Evolutionary conservation across 1,140 invertebrate species (phyloP).

Genomic region (Babylonia areolata): DNA sequence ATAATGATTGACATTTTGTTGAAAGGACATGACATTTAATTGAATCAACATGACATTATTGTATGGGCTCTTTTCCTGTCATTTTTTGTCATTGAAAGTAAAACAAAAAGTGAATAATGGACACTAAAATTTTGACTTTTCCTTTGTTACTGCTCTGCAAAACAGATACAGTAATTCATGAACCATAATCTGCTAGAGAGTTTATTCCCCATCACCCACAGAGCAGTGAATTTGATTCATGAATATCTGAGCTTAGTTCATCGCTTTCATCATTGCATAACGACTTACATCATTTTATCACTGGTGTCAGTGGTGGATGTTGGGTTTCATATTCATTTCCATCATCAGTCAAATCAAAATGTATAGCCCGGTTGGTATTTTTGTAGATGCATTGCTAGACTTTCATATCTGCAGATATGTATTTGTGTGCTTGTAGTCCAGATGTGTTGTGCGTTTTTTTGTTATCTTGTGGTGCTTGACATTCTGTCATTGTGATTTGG

Average conservation of each 20-base stretch:
- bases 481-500: not conserved
- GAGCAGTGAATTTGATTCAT: not conserved
- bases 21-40: conserved; percentile 3
- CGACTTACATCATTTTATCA: not conserved
- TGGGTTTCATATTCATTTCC: not conserved
- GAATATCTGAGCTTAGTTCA: not conserved
- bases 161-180: not conserved
- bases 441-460: not conserved
- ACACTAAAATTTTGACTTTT: not conserved
- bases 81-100: not conserved
- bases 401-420: not conserved
- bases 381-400: not conserved
- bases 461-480: not conserved
- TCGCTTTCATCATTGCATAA: not conserved
- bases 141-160: not conserved
- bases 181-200: not conserved
- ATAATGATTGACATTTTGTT: not conserved
- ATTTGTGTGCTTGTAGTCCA: not conserved
- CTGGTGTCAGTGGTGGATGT: not conserved
- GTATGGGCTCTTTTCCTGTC: not conserved
- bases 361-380: not conserved
- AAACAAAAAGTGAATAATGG: not conserved
- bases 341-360: not conserved
- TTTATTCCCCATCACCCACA: not conserved
- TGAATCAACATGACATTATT: not conserved